These are phyloP conservation scores for Drosophila hydei DNA, from an alignment of 1,140 invertebrate species.

Conservation along the genomic window DNA sequence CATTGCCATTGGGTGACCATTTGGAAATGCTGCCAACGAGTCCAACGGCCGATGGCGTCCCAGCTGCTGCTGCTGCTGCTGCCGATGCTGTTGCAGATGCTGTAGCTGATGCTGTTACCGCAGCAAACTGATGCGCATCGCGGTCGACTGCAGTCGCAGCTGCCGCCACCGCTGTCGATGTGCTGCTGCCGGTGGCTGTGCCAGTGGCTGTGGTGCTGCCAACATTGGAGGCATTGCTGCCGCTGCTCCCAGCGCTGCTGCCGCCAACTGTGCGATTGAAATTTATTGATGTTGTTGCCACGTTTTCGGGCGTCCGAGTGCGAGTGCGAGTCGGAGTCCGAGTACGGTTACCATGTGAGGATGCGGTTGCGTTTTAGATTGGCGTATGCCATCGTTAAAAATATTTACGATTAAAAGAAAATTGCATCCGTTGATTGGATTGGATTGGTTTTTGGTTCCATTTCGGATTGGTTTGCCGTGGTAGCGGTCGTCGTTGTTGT, in stretches of 20 bases:
- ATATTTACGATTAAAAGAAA: conserved; percentile 82
- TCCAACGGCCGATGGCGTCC: conserved; percentile 39
- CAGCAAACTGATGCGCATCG: conserved; percentile 38
- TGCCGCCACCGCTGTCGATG: conserved; percentile 61
- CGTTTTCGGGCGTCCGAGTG: conserved; percentile 24
- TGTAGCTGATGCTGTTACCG: conserved; percentile 13
- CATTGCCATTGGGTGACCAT: conserved; percentile 82
- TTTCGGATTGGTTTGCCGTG: conserved; percentile 15
- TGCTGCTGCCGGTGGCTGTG: conserved; percentile 69
- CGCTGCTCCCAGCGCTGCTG: conserved; percentile 73
- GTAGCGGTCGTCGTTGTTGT: not conserved
- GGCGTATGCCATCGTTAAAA: conserved; percentile 71
- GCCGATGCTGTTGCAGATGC: conserved; percentile 8
- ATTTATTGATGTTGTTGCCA: conserved; percentile 72
- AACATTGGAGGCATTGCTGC: conserved; percentile 74
- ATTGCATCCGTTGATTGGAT: conserved; percentile 82
- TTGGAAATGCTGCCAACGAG: conserved; percentile 69
- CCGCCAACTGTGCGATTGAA: conserved; percentile 78
- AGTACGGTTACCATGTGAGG: conserved; percentile 29
- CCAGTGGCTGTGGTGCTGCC: conserved; percentile 62
- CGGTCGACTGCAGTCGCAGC: conserved; percentile 29
- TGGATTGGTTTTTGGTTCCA: conserved; percentile 56
- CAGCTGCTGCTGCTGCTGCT: conserved; percentile 39
- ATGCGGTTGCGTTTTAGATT: conserved; percentile 68
- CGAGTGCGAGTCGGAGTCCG: conserved; percentile 1